phyloP scores from a whole-genome alignment of 2,888 invertebrate species.

The Meghimatium bilineatum region DNA sequence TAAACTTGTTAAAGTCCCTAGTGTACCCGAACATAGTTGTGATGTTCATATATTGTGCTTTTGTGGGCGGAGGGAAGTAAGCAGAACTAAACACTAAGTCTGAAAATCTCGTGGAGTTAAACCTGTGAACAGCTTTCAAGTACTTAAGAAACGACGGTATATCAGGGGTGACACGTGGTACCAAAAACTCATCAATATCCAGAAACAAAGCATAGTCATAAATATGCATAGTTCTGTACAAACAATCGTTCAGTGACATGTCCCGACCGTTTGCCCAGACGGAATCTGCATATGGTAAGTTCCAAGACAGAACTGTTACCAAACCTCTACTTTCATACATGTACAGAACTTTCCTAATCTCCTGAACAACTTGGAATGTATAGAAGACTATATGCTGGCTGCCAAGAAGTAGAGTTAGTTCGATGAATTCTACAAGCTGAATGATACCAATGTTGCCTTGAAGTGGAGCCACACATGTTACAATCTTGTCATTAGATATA shows the following conservation, averaged over 20 bases:
- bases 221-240: slow-evolving; percentile 56
- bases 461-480: slow-evolving; percentile 57
- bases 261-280: slow-evolving; percentile 58
- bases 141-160: slow-evolving; percentile 42
- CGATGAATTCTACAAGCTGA: slow-evolving; percentile 57
- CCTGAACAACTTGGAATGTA: slow-evolving; percentile 32
- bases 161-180: slow-evolving; percentile 51
- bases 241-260: slow-evolving; percentile 58
- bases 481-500: slow-evolving; percentile 11
- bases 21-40: not conserved
- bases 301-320: slow-evolving; percentile 54
- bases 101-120: slow-evolving; percentile 32
- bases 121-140: not conserved
- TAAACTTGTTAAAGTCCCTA: slow-evolving; percentile 35
- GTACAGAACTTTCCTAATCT: slow-evolving; percentile 36
- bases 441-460: slow-evolving; percentile 47
- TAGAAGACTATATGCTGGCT: slow-evolving; percentile 58
- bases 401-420: slow-evolving; percentile 54
- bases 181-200: slow-evolving; percentile 60
- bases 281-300: slow-evolving; percentile 42
- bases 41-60: slow-evolving; percentile 18
- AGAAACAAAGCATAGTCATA: slow-evolving; percentile 54
- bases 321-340: slow-evolving; percentile 48
- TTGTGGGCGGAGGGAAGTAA: slow-evolving; percentile 40
- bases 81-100: slow-evolving; percentile 41